Base-by-base conservation (phyloP, 2,113 vertebrate genomes). In the Terrapene triunguis region DNA sequence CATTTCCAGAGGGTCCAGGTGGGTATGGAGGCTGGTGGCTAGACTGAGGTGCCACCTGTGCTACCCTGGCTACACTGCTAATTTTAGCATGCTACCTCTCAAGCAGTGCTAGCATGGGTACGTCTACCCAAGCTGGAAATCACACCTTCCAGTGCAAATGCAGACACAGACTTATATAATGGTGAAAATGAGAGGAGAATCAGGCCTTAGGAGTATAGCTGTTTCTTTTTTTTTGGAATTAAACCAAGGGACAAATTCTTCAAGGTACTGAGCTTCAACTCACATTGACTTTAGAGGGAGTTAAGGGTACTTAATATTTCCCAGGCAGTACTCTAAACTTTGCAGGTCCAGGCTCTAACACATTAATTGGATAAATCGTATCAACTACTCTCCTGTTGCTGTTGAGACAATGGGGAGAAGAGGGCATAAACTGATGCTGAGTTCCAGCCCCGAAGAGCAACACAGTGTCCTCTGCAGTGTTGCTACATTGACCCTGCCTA, bases 401-500 rank as follows among this genome's bases (percentile, higher is more conserved):
- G 59, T 16, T 32, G 59, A 32, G 29, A 35, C 59, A 32, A 35
- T 35, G 13, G 29, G 29, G 29, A 62, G 59, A 62, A 35, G 11
- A 62, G 29, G 29, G 29, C 29, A 62, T 16, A 62, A 32, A 62
- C 13, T 62, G 59, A 29, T 59, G 22, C 10, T 59, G 57, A 57
- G 25, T 57, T 57, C 55, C 24, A 10, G 24, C 25, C 12, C 12
- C 55, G 8, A 17, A 8, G 47, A 24, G 62, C 87, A 93, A 69
- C 57, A 72, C 38, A 86, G 10, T 10, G 2, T 27, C 29, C n/a
- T 24, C 48, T 54, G 53, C 14, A 14, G 35, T 1, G 35, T 1
- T 0, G 0, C 16, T 69, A 29, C 2, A 29, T 22, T 42, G 29
- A 42, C 14, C 17, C 29, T 32, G 54, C 57, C 57, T 59, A 29